These are phyloP conservation scores for Isichthys henryi DNA, from an alignment of 2,113 vertebrate genomes.

Conservation along the genomic window DNA sequence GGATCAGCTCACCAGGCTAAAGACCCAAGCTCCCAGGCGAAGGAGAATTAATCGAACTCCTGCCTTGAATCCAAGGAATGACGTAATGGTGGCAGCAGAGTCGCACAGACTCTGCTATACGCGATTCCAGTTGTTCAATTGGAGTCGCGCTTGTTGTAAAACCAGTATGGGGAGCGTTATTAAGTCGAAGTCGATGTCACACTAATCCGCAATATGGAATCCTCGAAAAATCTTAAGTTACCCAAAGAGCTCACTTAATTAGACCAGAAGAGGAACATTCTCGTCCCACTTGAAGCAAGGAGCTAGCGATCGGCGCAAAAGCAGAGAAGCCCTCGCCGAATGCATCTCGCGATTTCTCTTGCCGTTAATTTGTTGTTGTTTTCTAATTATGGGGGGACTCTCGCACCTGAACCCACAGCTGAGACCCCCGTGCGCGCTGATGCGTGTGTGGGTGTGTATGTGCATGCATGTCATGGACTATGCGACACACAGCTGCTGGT, in stretches of 20 bases:
- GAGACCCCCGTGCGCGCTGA: neutral
- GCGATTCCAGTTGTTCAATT: neutral
- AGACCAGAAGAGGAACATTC: neutral
- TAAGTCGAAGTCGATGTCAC: neutral
- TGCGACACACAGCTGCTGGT: constrained; percentile 10
- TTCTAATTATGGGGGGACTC: neutral
- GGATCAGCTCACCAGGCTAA: neutral
- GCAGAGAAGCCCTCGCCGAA: neutral
- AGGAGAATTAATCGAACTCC: constrained; percentile 1
- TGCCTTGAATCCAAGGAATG: neutral
- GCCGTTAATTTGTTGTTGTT: constrained; percentile 7
- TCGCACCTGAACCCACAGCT: constrained; percentile 13
- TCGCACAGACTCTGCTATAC: neutral
- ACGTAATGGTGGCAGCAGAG: neutral
- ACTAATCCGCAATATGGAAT: neutral
- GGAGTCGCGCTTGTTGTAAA: neutral
- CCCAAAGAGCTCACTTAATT: neutral
- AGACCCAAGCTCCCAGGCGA: neutral
- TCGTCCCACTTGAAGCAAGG: neutral
- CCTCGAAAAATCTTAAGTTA: neutral
- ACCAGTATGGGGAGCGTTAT: neutral
- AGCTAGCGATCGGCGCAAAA: neutral
- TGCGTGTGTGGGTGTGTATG: neutral
- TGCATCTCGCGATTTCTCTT: neutral
- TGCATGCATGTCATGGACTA: neutral